A percentile compares a stretch with the other conserved stretches of the same genome.
phyloP scores from a whole-genome alignment of 2,797 vertebrate genomes.

The Girardinus metallicus region DNA sequence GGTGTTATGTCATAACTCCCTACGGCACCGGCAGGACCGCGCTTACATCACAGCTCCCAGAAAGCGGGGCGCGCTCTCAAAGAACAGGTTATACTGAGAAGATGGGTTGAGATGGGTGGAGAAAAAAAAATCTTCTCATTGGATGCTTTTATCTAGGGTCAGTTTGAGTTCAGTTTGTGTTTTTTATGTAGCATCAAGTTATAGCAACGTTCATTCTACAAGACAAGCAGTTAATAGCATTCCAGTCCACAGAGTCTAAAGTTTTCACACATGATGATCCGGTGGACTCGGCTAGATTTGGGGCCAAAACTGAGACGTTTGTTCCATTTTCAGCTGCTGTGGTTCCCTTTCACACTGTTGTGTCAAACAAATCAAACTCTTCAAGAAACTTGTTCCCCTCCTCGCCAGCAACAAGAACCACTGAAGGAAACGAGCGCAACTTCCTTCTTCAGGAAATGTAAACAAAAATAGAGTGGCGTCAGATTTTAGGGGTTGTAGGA shows the following conservation, averaged over 20 bases:
- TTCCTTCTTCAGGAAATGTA: too few species aligned
- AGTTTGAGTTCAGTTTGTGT: not conserved
- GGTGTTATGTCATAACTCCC: conserved; percentile 72
- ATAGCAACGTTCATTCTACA: not conserved
- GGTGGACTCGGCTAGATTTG: too few species aligned
- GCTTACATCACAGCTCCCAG: conserved; percentile 54
- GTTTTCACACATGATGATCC: not conserved
- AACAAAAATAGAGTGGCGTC: too few species aligned
- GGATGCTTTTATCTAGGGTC: not conserved
- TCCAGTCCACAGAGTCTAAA: not conserved
- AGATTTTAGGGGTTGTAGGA: too few species aligned
- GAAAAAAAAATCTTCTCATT: not conserved
- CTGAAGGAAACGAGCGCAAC: too few species aligned
- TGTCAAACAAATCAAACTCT: too few species aligned
- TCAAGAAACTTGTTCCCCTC: too few species aligned
- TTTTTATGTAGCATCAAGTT: not conserved
- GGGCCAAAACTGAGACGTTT: too few species aligned
- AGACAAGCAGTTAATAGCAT: not conserved
- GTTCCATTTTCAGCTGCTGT: too few species aligned
- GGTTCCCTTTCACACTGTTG: too few species aligned
- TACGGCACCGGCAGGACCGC: conserved; percentile 16
- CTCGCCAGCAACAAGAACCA: too few species aligned
- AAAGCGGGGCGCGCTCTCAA: conserved; percentile 45
- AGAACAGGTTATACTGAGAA: not conserved
- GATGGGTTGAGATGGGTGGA: not conserved